phyloP scores from a whole-genome alignment of 2,113 vertebrate genomes.

The Xenopus borealis region DNA sequence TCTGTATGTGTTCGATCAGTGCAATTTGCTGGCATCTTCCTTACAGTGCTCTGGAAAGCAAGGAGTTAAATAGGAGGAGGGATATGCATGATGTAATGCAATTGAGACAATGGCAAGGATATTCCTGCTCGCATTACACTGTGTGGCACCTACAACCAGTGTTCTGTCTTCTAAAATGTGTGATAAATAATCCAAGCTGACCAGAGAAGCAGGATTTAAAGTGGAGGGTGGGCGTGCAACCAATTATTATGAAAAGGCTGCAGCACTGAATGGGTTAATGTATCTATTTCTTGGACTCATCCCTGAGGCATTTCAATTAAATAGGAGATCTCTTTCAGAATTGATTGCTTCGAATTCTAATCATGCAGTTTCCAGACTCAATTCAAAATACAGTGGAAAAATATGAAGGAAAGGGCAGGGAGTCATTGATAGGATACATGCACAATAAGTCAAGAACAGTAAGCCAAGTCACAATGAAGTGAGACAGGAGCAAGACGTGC shows the following conservation, averaged over 20 bases:
- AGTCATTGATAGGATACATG: background rate
- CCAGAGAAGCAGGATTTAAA: background rate
- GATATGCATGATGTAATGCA: conserved; percentile 85
- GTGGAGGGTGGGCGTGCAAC: no score
- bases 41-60: conserved; percentile 52
- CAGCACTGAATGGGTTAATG: background rate
- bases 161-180: background rate
- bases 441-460: background rate
- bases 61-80: conserved; percentile 76
- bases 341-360: background rate
- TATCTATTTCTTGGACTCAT: background rate
- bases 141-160: conserved; percentile 39
- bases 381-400: background rate
- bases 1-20: conserved; percentile 36
- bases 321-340: background rate
- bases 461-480: no score
- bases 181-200: background rate
- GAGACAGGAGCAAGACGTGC: no score
- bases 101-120: conserved; percentile 94
- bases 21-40: conserved; percentile 52
- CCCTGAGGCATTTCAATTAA: background rate
- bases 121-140: conserved; percentile 70
- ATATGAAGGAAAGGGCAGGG: no score
- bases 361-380: background rate
- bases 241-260: background rate